Conservation (phyloP, 1,140 invertebrate genomes). For the Papilio aristodemus region DNA sequence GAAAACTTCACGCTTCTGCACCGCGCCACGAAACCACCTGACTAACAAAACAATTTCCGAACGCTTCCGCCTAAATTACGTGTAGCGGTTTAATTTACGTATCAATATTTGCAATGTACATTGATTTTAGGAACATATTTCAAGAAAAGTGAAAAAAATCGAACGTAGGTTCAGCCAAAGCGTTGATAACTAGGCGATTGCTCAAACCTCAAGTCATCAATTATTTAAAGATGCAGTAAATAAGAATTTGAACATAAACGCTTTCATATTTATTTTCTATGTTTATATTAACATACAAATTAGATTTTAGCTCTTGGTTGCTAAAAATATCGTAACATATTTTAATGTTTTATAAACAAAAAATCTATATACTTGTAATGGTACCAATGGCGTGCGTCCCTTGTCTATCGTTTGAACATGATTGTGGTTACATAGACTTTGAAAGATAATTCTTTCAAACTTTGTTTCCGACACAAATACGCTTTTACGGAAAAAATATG, state of each 20-base stretch:
- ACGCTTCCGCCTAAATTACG: constrained; percentile 1
- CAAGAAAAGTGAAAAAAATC: too few relatives aligned
- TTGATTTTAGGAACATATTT: too few relatives aligned
- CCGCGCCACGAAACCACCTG: constrained; percentile 23
- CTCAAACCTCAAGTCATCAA: too few relatives aligned
- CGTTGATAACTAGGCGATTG: too few relatives aligned
- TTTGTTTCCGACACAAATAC: constrained; percentile 34
- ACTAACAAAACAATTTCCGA: constrained; percentile 24
- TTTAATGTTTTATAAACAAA: too few relatives aligned
- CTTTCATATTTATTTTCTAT: too few relatives aligned
- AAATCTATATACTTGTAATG: background rate
- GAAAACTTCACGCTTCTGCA: constrained; percentile 19
- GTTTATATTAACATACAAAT: too few relatives aligned
- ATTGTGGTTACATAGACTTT: constrained; percentile 2
- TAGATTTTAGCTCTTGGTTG: too few relatives aligned
- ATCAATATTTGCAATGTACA: background rate
- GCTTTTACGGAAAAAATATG: constrained; percentile 34
- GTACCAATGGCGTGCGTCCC: background rate
- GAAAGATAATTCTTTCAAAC: constrained; percentile 28
- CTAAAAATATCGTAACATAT: too few relatives aligned
- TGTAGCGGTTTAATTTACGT: constrained; percentile 4
- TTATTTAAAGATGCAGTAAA: too few relatives aligned
- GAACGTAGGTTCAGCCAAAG: too few relatives aligned
- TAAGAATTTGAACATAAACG: too few relatives aligned
- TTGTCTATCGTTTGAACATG: background rate